phyloP scores from a whole-genome alignment of 2,888 invertebrate species.

The Epirrita christyi region DNA sequence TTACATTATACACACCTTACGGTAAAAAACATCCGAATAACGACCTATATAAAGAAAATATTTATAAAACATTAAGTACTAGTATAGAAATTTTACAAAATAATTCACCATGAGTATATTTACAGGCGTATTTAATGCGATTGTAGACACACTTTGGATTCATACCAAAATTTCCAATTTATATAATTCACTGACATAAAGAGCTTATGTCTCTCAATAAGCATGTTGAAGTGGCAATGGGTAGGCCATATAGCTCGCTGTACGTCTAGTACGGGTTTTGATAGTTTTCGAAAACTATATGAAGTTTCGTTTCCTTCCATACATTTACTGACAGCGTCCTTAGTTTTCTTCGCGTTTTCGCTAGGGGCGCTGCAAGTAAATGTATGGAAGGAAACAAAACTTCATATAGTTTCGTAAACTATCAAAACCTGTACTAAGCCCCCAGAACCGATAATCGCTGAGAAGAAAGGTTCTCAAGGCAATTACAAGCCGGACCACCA shows the following conservation, averaged over 20 bases:
- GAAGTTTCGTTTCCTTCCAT: too few species aligned
- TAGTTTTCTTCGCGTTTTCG: too few species aligned
- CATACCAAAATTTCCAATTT: background rate
- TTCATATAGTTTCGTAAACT: too few species aligned
- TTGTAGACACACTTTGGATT: constrained; percentile 2
- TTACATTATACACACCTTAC: constrained; percentile 67
- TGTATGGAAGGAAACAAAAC: too few species aligned
- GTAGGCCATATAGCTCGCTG: background rate
- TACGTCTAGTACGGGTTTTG: too few species aligned
- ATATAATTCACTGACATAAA: background rate
- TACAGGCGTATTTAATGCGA: constrained; percentile 15
- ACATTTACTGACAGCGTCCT: too few species aligned
- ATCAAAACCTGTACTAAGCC: too few species aligned
- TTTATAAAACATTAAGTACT: constrained; percentile 43
- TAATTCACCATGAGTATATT: constrained; percentile 18
- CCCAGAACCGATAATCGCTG: background rate
- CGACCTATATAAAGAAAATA: constrained; percentile 73
- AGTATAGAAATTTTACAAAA: too few species aligned
- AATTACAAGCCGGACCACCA: too few species aligned
- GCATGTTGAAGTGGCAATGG: background rate
- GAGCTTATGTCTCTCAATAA: background rate
- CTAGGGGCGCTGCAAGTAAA: too few species aligned
- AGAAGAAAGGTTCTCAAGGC: background rate
- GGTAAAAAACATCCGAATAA: constrained; percentile 76
- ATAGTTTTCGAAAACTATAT: too few species aligned